These are phyloP conservation scores for Melieria omissa DNA, from an alignment of 2,888 invertebrate species.

Conservation along the genomic window DNA sequence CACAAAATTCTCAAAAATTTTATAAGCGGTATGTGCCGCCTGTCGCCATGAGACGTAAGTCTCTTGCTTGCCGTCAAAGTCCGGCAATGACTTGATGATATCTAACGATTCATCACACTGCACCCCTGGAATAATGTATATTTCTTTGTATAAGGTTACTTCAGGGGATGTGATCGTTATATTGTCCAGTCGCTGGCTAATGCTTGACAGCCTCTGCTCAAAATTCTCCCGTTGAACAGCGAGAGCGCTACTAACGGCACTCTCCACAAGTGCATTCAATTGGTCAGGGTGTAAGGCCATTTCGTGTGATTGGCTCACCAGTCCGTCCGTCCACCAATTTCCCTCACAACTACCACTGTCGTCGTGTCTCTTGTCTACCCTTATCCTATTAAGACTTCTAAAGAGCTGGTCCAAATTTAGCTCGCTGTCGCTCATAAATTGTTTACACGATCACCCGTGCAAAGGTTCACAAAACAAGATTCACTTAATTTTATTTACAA, in stretches of 20 bases:
- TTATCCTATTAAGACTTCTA: too few species aligned
- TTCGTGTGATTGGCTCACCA: neutral
- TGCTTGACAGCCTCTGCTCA: slow-evolving; percentile 14
- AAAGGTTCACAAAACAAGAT: too few species aligned
- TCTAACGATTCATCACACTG: slow-evolving; percentile 20
- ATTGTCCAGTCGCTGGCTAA: slow-evolving; percentile 1
- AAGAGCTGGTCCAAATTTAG: too few species aligned
- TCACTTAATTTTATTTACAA: too few species aligned
- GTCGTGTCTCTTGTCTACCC: too few species aligned
- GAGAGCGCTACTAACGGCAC: slow-evolving; percentile 21
- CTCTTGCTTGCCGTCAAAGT: slow-evolving; percentile 24
- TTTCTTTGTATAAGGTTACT: slow-evolving; percentile 7
- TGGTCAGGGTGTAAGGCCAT: slow-evolving; percentile 8
- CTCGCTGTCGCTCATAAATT: too few species aligned
- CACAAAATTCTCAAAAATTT: slow-evolving; percentile 28
- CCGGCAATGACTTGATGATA: slow-evolving; percentile 21
- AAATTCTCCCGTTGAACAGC: slow-evolving; percentile 13
- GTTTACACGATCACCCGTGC: too few species aligned
- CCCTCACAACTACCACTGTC: too few species aligned
- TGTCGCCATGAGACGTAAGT: slow-evolving; percentile 38
- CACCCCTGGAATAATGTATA: slow-evolving; percentile 7
- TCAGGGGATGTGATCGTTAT: slow-evolving; percentile 7
- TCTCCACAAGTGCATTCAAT: slow-evolving; percentile 16
- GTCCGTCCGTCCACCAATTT: too few species aligned
- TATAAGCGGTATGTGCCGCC: slow-evolving; percentile 37